These are phyloP conservation scores for Helogale parvula DNA, from an alignment of 2,113 vertebrate genomes.

Conservation along the genomic window DNA sequence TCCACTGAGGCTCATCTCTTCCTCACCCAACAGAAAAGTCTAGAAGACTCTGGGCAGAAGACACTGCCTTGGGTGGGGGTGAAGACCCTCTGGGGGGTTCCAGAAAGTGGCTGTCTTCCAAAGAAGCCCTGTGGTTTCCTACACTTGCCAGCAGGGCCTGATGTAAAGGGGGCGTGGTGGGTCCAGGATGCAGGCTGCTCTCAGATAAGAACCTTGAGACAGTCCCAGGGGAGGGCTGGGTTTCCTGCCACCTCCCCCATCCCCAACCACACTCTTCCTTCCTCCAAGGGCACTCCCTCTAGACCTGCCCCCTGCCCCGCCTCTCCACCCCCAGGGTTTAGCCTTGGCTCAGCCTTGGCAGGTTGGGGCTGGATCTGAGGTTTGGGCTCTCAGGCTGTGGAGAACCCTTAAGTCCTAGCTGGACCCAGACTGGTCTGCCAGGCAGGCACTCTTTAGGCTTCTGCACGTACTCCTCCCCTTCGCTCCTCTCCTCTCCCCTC, in stretches of 20 bases:
- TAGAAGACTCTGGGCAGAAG: background rate
- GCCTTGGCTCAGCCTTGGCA: background rate
- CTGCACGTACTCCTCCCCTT: background rate
- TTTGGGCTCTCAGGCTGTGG: background rate
- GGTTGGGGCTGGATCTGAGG: background rate
- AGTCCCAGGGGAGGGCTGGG: slow-evolving; percentile 50
- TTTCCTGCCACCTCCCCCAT: slow-evolving; percentile 62
- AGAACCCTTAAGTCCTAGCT: background rate
- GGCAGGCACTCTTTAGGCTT: background rate
- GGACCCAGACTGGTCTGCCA: background rate
- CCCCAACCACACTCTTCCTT: slow-evolving; percentile 68
- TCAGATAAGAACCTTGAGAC: slow-evolving; percentile 70
- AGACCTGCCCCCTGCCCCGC: background rate
- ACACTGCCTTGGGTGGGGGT: background rate
- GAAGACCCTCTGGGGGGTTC: background rate
- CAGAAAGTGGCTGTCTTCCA: background rate
- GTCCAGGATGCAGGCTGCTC: slow-evolving; percentile 61
- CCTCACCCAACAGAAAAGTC: background rate
- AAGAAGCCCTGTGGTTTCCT: slow-evolving; percentile 12
- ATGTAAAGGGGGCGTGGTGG: background rate
- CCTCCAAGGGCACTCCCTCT: slow-evolving; percentile 48
- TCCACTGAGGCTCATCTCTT: background rate
- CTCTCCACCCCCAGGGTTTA: background rate
- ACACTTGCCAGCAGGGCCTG: background rate
- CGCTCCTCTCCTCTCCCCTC: background rate